A percentile compares a stretch with the other conserved stretches of the same genome.
Conservation (phyloP, 2,797 vertebrate species). For the Hemitrygon akajei region DNA sequence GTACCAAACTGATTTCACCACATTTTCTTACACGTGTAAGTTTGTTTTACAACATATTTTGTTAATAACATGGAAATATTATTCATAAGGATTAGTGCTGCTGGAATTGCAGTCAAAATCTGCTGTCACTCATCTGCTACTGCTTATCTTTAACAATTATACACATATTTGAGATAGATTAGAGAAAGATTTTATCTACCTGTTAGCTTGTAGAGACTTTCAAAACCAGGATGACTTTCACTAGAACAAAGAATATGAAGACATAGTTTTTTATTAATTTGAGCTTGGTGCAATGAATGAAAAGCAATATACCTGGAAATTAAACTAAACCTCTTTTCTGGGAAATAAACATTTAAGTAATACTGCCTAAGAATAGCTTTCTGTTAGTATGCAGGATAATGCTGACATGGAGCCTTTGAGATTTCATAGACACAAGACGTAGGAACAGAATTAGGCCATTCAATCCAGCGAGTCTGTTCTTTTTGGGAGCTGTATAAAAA, state of each 20-base stretch:
- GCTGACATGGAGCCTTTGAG: too few species aligned
- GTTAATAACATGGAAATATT: neutral
- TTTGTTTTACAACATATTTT: neutral
- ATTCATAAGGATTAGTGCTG: neutral
- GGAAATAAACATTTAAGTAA: too few species aligned
- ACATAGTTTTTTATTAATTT: neutral
- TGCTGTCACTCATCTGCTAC: neutral
- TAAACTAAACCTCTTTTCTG: too few species aligned
- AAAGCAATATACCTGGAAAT: neutral
- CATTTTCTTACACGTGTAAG: neutral
- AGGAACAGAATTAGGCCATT: too few species aligned
- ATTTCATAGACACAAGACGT: too few species aligned
- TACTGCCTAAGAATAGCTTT: too few species aligned
- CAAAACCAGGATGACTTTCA: neutral
- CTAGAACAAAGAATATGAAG: neutral
- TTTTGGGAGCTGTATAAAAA: too few species aligned
- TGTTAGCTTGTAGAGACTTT: neutral
- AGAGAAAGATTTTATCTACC: neutral
- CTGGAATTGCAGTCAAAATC: neutral
- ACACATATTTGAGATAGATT: neutral
- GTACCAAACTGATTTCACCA: neutral
- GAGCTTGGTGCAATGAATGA: neutral
- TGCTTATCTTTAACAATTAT: neutral
- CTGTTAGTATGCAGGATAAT: too few species aligned
- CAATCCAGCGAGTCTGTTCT: too few species aligned